These are phyloP conservation scores for Sciurus carolinensis DNA, from an alignment of 2,797 vertebrate genomes.

Conservation along the genomic window DNA sequence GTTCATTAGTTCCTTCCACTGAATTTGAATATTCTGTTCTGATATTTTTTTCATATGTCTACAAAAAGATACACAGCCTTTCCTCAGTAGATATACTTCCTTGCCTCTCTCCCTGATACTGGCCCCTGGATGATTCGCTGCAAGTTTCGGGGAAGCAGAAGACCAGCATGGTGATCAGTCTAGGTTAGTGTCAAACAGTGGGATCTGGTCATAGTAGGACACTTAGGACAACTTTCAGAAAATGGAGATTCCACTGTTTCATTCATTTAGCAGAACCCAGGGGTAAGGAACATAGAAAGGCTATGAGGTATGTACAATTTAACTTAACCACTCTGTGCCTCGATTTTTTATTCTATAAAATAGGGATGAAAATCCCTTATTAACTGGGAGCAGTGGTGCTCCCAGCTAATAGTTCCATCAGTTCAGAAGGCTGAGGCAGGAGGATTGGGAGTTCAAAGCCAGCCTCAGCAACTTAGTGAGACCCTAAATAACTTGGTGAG, in stretches of 20 bases:
- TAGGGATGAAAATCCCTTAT: neutral
- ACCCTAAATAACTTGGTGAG: no score
- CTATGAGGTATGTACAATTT: neutral
- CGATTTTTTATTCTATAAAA: slow-evolving; percentile 30
- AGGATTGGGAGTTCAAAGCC: no score
- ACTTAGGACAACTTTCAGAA: neutral
- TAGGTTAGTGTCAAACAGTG: neutral
- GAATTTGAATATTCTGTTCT: neutral
- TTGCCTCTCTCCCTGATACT: neutral
- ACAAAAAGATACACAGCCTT: neutral
- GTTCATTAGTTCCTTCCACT: neutral
- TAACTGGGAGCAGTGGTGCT: neutral
- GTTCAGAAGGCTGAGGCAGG: no score
- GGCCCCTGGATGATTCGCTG: neutral
- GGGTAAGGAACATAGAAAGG: neutral
- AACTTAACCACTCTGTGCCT: neutral
- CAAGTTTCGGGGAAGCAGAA: neutral
- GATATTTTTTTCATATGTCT: neutral
- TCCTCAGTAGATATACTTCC: neutral
- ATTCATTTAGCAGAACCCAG: neutral
- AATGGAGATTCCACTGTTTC: neutral
- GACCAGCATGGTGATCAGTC: neutral
- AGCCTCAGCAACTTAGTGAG: no score
- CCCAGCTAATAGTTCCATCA: no score
- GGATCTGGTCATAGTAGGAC: neutral